Conservation (phyloP, 2,888 invertebrate genomes). For the Nasonia oneida region DNA sequence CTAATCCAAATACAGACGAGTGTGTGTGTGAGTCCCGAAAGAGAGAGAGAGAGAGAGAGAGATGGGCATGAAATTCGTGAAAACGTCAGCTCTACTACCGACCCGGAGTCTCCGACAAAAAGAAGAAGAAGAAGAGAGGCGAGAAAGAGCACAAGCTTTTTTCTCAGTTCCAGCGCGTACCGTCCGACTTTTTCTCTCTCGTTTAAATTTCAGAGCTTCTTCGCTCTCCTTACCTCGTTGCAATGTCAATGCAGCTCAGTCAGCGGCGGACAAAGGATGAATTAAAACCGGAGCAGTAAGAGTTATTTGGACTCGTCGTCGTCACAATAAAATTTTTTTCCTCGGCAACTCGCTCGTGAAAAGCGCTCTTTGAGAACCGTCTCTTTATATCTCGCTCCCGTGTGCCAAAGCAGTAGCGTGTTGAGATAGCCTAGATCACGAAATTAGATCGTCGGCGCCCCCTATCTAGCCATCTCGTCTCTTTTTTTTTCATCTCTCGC, state of each 20-base stretch:
- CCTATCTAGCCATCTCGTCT: neutral
- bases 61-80: constrained; percentile 31
- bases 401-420: neutral
- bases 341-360: neutral
- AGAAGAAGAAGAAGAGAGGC: constrained; percentile 25
- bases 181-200: constrained; percentile 48
- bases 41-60: neutral
- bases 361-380: neutral
- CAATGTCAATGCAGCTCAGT: neutral
- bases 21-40: neutral
- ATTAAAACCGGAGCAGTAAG: neutral
- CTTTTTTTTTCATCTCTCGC: neutral
- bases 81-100: neutral
- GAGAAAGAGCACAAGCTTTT: neutral
- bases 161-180: neutral
- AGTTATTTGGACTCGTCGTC: neutral
- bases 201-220: constrained; percentile 43
- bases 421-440: constrained; percentile 37
- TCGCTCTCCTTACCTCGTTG: constrained; percentile 51
- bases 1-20: constrained; percentile 38
- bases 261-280: neutral
- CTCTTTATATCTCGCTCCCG: neutral
- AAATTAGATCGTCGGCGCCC: constrained; percentile 18
- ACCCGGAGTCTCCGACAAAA: constrained; percentile 9
- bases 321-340: neutral